Evolutionary conservation across 2,797 vertebrate species (phyloP).

Genomic region (Dipus sagitta): DNA sequence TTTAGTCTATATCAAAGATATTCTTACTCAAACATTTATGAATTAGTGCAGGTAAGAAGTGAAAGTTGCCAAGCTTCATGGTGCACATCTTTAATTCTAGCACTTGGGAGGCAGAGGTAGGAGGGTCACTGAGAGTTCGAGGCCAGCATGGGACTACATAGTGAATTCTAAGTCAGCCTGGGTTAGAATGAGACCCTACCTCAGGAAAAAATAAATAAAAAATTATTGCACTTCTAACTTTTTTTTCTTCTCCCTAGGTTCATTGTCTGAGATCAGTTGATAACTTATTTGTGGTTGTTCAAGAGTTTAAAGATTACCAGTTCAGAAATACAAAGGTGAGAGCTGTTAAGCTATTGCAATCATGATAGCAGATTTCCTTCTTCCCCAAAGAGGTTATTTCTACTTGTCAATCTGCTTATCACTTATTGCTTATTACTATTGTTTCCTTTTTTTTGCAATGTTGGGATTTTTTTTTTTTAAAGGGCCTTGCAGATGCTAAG

Average conservation of each 20-base stretch:
- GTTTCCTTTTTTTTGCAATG: not conserved
- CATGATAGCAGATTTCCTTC: not conserved
- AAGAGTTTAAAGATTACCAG: slow-evolving; percentile 93
- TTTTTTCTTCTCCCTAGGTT: slow-evolving; percentile 87
- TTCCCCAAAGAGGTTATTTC: not conserved
- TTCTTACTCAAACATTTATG: slow-evolving; percentile 47
- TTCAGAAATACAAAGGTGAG: slow-evolving; percentile 96
- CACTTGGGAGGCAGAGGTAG: too few species aligned
- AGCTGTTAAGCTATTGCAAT: slow-evolving; percentile 14
- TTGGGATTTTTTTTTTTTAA: not conserved
- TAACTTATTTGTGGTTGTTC: slow-evolving; percentile 97
- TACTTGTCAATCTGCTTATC: not conserved
- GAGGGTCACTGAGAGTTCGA: too few species aligned
- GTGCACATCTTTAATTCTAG: too few species aligned
- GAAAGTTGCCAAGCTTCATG: not conserved
- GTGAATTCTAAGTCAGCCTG: too few species aligned
- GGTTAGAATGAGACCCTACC: too few species aligned
- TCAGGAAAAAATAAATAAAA: not conserved
- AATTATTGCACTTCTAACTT: not conserved
- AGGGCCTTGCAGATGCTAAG: not conserved
- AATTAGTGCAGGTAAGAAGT: slow-evolving; percentile 27
- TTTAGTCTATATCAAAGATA: slow-evolving; percentile 13
- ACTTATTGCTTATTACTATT: not conserved
- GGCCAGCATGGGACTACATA: too few species aligned
- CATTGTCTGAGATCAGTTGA: slow-evolving; percentile 96